Percentiles rank a stretch among this genome's conserved stretches.
These are phyloP conservation scores for Corythornis madagascariensis DNA, from an alignment of 2,113 vertebrate genomes.

Conservation along the genomic window DNA sequence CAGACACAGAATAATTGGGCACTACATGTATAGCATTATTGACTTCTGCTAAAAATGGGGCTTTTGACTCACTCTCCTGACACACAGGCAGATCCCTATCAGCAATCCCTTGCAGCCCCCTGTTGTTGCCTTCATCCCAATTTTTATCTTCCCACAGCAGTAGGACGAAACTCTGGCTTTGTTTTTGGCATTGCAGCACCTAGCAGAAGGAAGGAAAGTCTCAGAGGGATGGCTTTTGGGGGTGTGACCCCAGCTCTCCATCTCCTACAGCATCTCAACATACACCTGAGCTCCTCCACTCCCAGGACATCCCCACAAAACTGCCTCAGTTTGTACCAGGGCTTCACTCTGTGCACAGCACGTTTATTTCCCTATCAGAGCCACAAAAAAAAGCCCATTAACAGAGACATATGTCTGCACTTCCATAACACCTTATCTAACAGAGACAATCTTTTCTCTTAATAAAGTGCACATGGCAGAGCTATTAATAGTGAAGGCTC, in stretches of 20 bases:
- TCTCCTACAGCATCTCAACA: background rate
- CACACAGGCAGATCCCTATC: accelerated
- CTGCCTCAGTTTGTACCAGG: background rate
- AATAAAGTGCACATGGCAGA: slow-evolving; percentile 23
- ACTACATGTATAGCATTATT: background rate
- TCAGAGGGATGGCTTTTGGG: background rate
- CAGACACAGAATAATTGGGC: background rate
- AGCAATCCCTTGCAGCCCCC: background rate
- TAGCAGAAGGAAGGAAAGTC: background rate
- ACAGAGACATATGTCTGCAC: slow-evolving; percentile 17
- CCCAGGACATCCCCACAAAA: background rate
- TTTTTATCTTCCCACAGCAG: background rate
- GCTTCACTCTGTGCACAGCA: background rate
- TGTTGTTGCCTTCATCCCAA: background rate
- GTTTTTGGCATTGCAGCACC: background rate
- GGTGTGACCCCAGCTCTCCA: background rate
- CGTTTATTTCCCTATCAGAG: slow-evolving; percentile 20
- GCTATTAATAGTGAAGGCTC: slow-evolving; percentile 23
- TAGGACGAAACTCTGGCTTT: background rate
- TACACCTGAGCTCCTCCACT: background rate
- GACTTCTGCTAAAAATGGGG: background rate
- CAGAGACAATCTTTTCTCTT: slow-evolving; percentile 36
- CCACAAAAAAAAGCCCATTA: slow-evolving; percentile 14
- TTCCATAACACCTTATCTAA: slow-evolving; percentile 51
- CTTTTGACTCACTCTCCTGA: background rate